These are phyloP conservation scores for Bathynomus jamesi DNA, from an alignment of 1,140 invertebrate genomes.

Conservation along the genomic window DNA sequence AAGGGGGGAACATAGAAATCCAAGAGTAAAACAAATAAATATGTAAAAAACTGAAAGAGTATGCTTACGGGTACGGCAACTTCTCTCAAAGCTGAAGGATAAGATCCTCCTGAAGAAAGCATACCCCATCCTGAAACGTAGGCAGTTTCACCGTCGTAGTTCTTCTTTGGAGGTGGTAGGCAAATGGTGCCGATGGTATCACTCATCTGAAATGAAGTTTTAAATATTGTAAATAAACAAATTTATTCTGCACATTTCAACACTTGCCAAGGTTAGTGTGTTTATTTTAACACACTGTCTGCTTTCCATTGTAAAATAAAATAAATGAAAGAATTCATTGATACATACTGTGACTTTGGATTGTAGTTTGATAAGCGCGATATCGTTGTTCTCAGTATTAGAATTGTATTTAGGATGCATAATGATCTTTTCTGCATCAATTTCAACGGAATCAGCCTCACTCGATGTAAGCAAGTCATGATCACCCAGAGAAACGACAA, in stretches of 20 bases:
- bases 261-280: too few relatives aligned
- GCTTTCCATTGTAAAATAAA: too few relatives aligned
- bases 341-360: neutral
- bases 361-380: neutral
- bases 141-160: slow-evolving; percentile 12
- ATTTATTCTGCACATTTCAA: too few relatives aligned
- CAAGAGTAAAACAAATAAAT: neutral
- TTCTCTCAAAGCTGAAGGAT: slow-evolving; percentile 5
- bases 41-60: neutral
- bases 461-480: neutral
- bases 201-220: slow-evolving; percentile 9
- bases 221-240: too few relatives aligned
- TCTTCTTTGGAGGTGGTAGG: slow-evolving; percentile 4
- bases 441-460: neutral
- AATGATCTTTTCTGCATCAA: neutral
- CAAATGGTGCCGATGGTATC: slow-evolving; percentile 14
- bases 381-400: neutral
- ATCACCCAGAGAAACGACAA: neutral
- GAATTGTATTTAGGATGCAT: neutral
- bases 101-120: slow-evolving; percentile 3
- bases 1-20: too few relatives aligned
- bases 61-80: slow-evolving; percentile 13
- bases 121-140: slow-evolving; percentile 26
- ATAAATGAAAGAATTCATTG: too few relatives aligned
- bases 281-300: too few relatives aligned